A percentile compares a stretch with the other conserved stretches of the same genome.
These are phyloP conservation scores for Hedya salicella DNA, from an alignment of 2,888 invertebrate genomes.

Conservation along the genomic window DNA sequence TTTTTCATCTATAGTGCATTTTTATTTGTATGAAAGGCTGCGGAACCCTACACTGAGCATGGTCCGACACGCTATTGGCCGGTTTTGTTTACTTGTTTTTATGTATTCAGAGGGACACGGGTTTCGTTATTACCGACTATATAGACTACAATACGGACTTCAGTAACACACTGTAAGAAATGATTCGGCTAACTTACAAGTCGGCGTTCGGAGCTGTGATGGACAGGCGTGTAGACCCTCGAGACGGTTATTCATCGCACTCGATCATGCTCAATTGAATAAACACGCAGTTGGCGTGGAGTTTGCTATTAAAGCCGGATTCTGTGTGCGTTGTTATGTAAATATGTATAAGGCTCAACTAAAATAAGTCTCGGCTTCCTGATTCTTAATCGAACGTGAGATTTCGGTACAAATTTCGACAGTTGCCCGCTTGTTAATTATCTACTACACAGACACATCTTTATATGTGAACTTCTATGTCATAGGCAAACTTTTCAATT, in stretches of 20 bases:
- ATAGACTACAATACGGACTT: too few relatives aligned
- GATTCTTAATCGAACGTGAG: slow-evolving; percentile 33
- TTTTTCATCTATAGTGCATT: too few relatives aligned
- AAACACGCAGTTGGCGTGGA: slow-evolving; percentile 69
- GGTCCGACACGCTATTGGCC: too few relatives aligned
- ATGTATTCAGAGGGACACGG: too few relatives aligned
- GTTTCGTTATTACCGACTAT: too few relatives aligned
- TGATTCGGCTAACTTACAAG: not conserved
- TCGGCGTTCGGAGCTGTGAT: not conserved
- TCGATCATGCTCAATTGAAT: slow-evolving; percentile 79
- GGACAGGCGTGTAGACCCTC: slow-evolving; percentile 50
- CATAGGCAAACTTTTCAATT: too few relatives aligned
- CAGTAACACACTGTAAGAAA: too few relatives aligned
- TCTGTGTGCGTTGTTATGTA: slow-evolving; percentile 69
- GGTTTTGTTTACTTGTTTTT: too few relatives aligned
- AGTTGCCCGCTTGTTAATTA: not conserved
- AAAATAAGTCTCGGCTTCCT: slow-evolving; percentile 42
- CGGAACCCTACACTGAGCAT: too few relatives aligned
- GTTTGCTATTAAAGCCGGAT: slow-evolving; percentile 60
- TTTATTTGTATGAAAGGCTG: too few relatives aligned
- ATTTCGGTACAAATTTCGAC: slow-evolving; percentile 9
- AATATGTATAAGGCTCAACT: slow-evolving; percentile 60
- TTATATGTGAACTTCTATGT: too few relatives aligned
- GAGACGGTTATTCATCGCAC: slow-evolving; percentile 71
- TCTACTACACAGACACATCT: too few relatives aligned